Base-by-base conservation (phyloP, 2,888 invertebrate species). In the Brachypalpus laphriformis region DNA sequence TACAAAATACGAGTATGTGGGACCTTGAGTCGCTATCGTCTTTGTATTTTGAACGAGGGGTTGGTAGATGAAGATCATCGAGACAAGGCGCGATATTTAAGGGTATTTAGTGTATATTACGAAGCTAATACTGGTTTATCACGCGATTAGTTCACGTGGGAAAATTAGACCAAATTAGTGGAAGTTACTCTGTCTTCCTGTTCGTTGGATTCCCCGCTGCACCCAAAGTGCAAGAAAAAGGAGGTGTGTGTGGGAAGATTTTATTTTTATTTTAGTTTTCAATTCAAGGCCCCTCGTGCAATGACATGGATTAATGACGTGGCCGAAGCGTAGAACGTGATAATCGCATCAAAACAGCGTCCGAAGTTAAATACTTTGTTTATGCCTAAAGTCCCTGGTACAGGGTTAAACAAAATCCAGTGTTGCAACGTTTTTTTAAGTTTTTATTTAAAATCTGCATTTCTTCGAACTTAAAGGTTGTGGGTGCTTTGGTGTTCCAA, bases 181-280 rank as follows among this genome's bases (percentile, higher is more conserved):
- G 51, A 75, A 71, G 34, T 25, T 31, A 72, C 11, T 49, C 20
- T 45, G 16, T 63, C 34, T 56, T 59, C 70, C 70, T 42, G 68
- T 77, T 56, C 25, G 25, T 40, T 20, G 22, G 51, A 40, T 51
- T 7, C 20, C 42, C 45, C 56, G 34, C 25, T 45, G 31, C 34
- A 22, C 42, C 59, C 18, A 49, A 54, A 63, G 56, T 74, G 49
- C 34, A 49, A 77, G 81, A 71, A 71, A 71, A 86, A 89, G 90
- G 90, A 89, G 90, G 90, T 89, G 90, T 90, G 90, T 90, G 90
- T 91, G 91, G 91, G 91, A 91, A 91, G 88, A 80, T 82, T 77
- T 76, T n/a, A n/a, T n/a, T n/a, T n/a, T n/a, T n/a, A n/a, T 49
- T 49, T 54, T 68, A 18, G 1, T 25, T 31, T n/a, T 59, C 18